Conservation (phyloP, 1,140 invertebrate species). For the Ceratosolen fusciceps region DNA sequence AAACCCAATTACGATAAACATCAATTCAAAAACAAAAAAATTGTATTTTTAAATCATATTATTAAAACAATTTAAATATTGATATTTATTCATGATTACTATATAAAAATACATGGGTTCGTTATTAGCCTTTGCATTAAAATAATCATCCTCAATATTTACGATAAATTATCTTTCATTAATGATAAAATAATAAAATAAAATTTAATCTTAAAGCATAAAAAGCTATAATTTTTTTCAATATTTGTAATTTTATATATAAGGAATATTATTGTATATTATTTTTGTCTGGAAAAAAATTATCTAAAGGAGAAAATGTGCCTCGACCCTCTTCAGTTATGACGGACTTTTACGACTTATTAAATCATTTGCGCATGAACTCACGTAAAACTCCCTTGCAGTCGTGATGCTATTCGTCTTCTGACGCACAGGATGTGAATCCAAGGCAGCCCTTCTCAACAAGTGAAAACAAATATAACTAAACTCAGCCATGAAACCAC, state of each 20-base stretch:
- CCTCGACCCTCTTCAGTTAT: conserved; percentile 62
- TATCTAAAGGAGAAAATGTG: conserved; percentile 48
- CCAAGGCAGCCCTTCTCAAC: background rate
- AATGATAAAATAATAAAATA: too few relatives aligned
- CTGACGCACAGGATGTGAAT: conserved; percentile 28
- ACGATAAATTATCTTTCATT: too few relatives aligned
- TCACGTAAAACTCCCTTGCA: conserved; percentile 19
- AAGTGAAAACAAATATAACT: conserved; percentile 37
- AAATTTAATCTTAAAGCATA: background rate
- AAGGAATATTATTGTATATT: background rate
- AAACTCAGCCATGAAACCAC: conserved; percentile 13
- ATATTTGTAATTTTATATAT: background rate
- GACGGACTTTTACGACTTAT: conserved; percentile 64
- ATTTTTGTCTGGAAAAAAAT: background rate
- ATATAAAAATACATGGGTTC: too few relatives aligned
- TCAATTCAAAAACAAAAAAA: too few relatives aligned
- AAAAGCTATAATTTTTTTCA: background rate
- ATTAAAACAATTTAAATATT: too few relatives aligned
- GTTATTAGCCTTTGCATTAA: too few relatives aligned
- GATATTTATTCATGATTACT: too few relatives aligned
- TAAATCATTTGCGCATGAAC: conserved; percentile 63
- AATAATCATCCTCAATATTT: too few relatives aligned
- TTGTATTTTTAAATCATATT: too few relatives aligned
- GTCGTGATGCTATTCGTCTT: conserved; percentile 23
- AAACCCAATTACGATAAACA: too few relatives aligned